These are phyloP conservation scores for Punctoribates punctum DNA, from an alignment of 2,888 invertebrate species.

Conservation along the genomic window DNA sequence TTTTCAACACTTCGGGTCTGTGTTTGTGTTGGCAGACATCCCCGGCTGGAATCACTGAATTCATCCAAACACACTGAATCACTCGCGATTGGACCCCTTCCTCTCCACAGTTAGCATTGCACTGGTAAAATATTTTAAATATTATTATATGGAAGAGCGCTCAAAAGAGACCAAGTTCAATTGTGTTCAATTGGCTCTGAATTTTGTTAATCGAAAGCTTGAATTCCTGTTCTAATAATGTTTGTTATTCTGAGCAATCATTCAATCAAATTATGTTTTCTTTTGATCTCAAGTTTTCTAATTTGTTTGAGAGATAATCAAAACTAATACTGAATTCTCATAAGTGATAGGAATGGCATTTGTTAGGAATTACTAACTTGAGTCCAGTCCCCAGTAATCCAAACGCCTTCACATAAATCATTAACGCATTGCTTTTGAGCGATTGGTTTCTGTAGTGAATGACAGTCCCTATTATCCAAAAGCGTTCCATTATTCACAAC, in stretches of 20 bases:
- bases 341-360: not conserved
- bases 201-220: too few relatives aligned
- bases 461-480: conserved; percentile 14
- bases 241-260: too few relatives aligned
- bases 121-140: conserved; percentile 54
- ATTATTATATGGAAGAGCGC: too few relatives aligned
- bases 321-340: not conserved
- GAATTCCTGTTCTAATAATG: too few relatives aligned
- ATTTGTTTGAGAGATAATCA: not conserved
- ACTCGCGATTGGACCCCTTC: conserved; percentile 82
- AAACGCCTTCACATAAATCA: conserved; percentile 35
- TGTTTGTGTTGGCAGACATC: conserved; percentile 74
- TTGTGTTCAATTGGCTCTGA: too few relatives aligned
- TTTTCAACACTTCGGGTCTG: conserved; percentile 71
- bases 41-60: conserved; percentile 75
- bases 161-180: too few relatives aligned
- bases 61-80: conserved; percentile 88
- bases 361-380: conserved; percentile 24
- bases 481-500: conserved; percentile 42
- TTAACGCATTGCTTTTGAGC: conserved; percentile 35
- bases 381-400: conserved; percentile 36
- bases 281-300: not conserved
- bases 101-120: conserved; percentile 75
- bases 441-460: conserved; percentile 29
- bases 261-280: too few relatives aligned